Evolutionary conservation across 2,888 invertebrate genomes (phyloP).

Genomic region (Unio delphinus): DNA sequence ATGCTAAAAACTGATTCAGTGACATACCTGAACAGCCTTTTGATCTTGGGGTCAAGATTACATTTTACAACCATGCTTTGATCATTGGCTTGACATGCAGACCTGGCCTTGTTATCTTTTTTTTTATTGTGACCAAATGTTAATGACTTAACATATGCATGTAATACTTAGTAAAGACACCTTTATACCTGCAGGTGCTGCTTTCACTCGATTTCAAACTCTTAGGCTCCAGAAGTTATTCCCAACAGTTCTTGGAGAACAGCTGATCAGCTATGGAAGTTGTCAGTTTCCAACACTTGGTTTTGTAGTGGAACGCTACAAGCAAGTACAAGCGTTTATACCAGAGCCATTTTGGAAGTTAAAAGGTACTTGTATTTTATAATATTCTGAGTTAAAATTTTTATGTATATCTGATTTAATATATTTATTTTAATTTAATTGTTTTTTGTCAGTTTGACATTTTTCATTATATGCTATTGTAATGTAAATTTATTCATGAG

Average conservation of each 20-base stretch:
- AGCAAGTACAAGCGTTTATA: constrained; percentile 90
- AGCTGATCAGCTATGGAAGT: constrained; percentile 96
- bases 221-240: constrained; percentile 82
- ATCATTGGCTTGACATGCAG: neutral
- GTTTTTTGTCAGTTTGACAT: no score
- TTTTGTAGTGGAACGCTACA: constrained; percentile 98
- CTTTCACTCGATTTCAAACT: constrained; percentile 98
- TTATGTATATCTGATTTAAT: no score
- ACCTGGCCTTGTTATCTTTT: neutral
- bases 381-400: neutral
- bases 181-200: constrained; percentile 80
- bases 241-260: constrained; percentile 76
- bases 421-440: no score
- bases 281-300: constrained; percentile 99
- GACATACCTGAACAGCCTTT: no score
- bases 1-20: no score
- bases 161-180: neutral
- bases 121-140: neutral
- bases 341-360: constrained; percentile 97
- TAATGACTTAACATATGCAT: neutral
- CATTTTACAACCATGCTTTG: neutral
- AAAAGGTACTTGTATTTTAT: constrained; percentile 54
- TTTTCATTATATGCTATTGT: no score
- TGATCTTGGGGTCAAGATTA: neutral
- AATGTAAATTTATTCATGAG: no score